phyloP scores from a whole-genome alignment of 2,797 vertebrate genomes.

The Podarcis siculus region DNA sequence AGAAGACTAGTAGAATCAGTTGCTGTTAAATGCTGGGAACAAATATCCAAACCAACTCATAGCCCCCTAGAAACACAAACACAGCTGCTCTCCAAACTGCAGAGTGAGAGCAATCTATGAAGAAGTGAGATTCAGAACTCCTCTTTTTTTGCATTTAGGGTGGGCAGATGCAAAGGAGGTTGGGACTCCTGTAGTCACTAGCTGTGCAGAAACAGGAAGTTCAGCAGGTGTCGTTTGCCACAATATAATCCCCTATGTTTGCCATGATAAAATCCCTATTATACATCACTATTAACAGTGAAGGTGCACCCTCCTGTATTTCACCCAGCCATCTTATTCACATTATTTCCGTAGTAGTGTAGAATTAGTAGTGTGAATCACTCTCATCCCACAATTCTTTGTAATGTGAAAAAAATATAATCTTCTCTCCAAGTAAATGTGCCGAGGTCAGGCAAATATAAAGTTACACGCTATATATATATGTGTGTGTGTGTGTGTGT shows the following conservation, averaged over 20 bases:
- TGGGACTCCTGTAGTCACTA: background rate
- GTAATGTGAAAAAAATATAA: background rate
- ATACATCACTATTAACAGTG: background rate
- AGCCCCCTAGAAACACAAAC: background rate
- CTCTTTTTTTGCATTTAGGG: background rate
- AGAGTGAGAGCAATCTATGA: background rate
- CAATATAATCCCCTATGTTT: background rate
- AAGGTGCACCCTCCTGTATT: background rate
- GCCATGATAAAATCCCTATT: background rate
- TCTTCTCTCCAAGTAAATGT: slow-evolving; percentile 15
- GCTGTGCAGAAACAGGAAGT: too few relatives aligned
- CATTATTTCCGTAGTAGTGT: background rate
- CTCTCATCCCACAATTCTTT: background rate
- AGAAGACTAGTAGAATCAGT: background rate
- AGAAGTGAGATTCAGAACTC: background rate
- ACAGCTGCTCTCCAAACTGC: background rate
- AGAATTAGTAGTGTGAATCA: background rate
- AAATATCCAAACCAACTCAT: background rate
- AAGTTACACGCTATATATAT: background rate
- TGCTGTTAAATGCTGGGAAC: background rate
- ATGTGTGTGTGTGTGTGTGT: too few relatives aligned
- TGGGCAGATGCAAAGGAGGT: background rate
- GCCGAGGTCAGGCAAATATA: background rate
- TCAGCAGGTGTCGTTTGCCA: too few relatives aligned
- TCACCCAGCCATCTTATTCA: background rate